Conservation (phyloP, 92 coral and sea anemone genomes). For the Parazoanthus atlanticus region DNA sequence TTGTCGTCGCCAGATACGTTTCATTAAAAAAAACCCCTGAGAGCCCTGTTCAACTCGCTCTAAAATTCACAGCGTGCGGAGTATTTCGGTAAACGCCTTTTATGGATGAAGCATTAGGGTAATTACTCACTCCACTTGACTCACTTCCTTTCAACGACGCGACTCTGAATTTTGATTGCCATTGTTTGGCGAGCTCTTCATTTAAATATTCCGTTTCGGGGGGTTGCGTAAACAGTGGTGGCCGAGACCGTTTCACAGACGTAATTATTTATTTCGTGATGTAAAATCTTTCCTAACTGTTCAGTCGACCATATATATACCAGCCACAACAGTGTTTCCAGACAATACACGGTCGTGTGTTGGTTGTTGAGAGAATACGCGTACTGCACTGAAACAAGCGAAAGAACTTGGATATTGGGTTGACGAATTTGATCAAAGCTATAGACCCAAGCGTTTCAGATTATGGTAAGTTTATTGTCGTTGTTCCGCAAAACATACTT, state of each 20-base stretch:
- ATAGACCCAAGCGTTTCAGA: neutral
- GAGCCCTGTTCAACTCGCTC: neutral
- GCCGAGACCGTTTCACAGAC: constrained; percentile 3
- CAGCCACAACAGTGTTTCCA: neutral
- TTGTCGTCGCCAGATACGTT: neutral
- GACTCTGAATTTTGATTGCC: constrained; percentile 29
- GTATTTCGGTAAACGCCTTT: constrained; percentile 22
- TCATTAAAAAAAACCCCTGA: neutral
- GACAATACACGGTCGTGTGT: neutral
- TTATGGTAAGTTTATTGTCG: constrained; percentile 29
- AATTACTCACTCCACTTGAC: neutral
- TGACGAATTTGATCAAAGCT: constrained; percentile 9
- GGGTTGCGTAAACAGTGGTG: neutral
- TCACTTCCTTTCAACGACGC: constrained; percentile 16
- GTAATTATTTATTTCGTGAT: neutral
- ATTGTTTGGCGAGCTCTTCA: constrained; percentile 18
- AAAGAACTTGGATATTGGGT: neutral
- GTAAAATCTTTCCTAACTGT: neutral
- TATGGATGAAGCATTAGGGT: constrained; percentile 5
- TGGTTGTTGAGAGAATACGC: no score
- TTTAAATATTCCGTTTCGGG: constrained; percentile 5
- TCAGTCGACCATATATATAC: neutral
- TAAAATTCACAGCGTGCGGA: neutral
- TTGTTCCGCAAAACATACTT: neutral
- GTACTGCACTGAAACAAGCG: neutral